Percentiles rank a stretch among this genome's conserved stretches.
Evolutionary conservation across 2,113 vertebrate species (phyloP).

Genomic region (Spheniscus mendiculus): DNA sequence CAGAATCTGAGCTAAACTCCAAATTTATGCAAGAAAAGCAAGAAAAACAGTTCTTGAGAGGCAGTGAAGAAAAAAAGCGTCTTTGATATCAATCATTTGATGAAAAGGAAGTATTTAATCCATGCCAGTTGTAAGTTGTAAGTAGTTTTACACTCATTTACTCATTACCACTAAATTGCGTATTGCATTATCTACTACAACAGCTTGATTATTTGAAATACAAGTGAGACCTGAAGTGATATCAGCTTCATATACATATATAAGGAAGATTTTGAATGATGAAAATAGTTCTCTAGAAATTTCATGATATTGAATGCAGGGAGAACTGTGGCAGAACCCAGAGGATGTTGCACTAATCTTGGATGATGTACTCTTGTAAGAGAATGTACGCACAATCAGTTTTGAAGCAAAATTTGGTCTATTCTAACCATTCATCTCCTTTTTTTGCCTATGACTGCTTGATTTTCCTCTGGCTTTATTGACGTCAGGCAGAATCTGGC

Average conservation of each 20-base stretch:
- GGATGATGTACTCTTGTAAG: background rate
- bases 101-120: background rate
- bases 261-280: background rate
- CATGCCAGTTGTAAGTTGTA: constrained; percentile 26
- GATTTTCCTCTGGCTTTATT: background rate
- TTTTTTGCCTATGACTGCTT: background rate
- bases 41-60: background rate
- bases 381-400: rapidly evolving
- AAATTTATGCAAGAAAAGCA: background rate
- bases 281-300: constrained; percentile 1
- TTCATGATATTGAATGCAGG: background rate
- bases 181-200: background rate
- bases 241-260: background rate
- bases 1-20: background rate
- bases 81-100: background rate
- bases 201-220: constrained; percentile 35
- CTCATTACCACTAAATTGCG: background rate
- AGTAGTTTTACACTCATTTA: constrained; percentile 34
- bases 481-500: background rate
- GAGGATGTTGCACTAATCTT: background rate
- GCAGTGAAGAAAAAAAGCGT: background rate
- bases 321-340: background rate
- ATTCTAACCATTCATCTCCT: background rate
- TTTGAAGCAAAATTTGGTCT: background rate
- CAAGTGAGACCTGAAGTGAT: constrained; percentile 12